Conservation (phyloP, 2,888 invertebrate genomes). For the Operophtera brumata region DNA sequence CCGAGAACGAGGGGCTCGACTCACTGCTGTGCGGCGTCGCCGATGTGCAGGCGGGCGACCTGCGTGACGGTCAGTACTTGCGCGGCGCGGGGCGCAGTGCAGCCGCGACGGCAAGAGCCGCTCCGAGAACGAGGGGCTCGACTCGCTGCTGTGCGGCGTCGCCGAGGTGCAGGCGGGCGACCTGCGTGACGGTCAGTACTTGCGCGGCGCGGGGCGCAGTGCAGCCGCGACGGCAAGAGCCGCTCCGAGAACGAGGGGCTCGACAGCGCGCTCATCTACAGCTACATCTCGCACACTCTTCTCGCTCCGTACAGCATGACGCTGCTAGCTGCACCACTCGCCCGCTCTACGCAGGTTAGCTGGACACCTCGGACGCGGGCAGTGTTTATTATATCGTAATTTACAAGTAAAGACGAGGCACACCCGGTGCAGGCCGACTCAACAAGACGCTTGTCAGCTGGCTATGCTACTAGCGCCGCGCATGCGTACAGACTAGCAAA, state of each 20-base stretch:
- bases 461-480: conserved; percentile 7
- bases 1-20: conserved; percentile 96
- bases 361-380: too few species aligned
- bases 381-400: too few species aligned
- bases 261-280: too few species aligned
- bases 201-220: too few species aligned
- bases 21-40: conserved; percentile 88
- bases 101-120: conserved; percentile 87
- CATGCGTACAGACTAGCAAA: background rate
- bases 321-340: too few species aligned
- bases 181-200: background rate
- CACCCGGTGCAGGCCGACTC: too few species aligned
- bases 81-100: conserved; percentile 89
- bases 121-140: conserved; percentile 95
- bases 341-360: too few species aligned
- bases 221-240: conserved; percentile 86
- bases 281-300: too few species aligned
- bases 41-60: background rate
- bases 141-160: conserved; percentile 89
- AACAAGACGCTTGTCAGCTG: background rate
- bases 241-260: conserved; percentile 96
- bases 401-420: too few species aligned
- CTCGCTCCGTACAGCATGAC: too few species aligned
- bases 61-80: background rate
- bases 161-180: conserved; percentile 4